These are phyloP conservation scores for Aselliscus stoliczkanus DNA, from an alignment of 2,797 vertebrate genomes.

Conservation along the genomic window DNA sequence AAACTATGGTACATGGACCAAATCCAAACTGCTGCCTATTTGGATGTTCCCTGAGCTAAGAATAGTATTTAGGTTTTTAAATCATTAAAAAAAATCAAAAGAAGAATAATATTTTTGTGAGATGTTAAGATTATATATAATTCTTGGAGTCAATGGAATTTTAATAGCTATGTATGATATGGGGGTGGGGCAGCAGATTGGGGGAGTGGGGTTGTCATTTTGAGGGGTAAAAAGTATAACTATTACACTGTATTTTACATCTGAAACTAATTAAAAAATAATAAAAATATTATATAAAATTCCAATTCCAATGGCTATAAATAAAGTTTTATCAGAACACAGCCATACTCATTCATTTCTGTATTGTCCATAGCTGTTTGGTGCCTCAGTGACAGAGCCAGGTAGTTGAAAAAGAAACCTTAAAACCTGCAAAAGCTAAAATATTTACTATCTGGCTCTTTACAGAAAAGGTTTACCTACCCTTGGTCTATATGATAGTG, in stretches of 20 bases:
- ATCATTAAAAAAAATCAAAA: background rate
- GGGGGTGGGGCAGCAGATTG: too few species aligned
- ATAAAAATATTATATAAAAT: too few species aligned
- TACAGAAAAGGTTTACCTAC: background rate
- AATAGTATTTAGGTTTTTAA: conserved; percentile 7
- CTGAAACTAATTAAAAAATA: too few species aligned
- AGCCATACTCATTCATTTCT: background rate
- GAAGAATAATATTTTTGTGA: background rate
- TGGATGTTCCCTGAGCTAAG: background rate
- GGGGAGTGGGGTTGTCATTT: too few species aligned
- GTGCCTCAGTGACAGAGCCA: background rate
- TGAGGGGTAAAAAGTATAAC: too few species aligned
- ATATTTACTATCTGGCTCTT: background rate
- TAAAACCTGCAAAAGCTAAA: background rate
- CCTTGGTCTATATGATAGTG: background rate
- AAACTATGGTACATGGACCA: background rate
- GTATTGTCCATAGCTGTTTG: background rate
- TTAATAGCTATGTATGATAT: too few species aligned
- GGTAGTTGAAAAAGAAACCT: background rate
- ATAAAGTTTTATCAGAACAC: conserved; percentile 7
- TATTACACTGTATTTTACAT: too few species aligned
- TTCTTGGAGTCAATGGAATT: too few species aligned
- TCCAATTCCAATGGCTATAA: background rate
- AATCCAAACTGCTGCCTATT: background rate
- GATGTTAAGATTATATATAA: background rate